phyloP scores from a whole-genome alignment of 2,113 vertebrate genomes.

The Hippocampus guttulatus region DNA sequence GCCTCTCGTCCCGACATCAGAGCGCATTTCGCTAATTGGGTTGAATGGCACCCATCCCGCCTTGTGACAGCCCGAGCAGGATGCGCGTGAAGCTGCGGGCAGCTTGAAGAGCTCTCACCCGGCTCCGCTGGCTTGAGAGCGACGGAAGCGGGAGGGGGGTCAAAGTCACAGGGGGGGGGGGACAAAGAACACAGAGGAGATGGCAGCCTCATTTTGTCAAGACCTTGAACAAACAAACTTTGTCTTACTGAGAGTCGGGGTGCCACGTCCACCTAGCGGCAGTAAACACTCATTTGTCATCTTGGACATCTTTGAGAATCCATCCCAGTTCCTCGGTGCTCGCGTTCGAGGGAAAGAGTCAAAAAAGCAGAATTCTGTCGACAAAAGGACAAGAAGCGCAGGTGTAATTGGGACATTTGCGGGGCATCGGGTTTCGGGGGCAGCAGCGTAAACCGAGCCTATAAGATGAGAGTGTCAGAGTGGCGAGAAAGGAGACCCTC shows the following conservation, averaged over 20 bases:
- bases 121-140: constrained; percentile 61
- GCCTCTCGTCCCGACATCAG: constrained; percentile 67
- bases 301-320: constrained; percentile 60
- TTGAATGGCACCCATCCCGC: constrained; percentile 66
- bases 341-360: constrained; percentile 24
- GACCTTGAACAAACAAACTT: constrained; percentile 62
- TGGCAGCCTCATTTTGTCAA: constrained; percentile 40
- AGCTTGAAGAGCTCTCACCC: constrained; percentile 65
- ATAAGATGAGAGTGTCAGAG: constrained; percentile 77
- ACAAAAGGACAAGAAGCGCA: constrained; percentile 88
- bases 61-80: constrained; percentile 68
- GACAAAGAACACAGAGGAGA: constrained; percentile 50
- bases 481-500: constrained; percentile 49
- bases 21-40: constrained; percentile 76
- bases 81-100: constrained; percentile 64
- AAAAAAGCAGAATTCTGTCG: constrained; percentile 66
- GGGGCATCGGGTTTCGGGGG: constrained; percentile 82
- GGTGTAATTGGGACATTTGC: constrained; percentile 93
- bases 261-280: constrained; percentile 44
- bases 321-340: constrained; percentile 71
- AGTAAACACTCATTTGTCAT: constrained; percentile 52
- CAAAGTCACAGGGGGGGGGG: constrained; percentile 46
- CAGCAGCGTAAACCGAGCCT: constrained; percentile 78
- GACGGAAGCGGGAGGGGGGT: constrained; percentile 40
- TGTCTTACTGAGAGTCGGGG: constrained; percentile 26